Evolutionary conservation across 2,888 invertebrate species (phyloP).

Genomic region (Himalopsyche kuldschensis): DNA sequence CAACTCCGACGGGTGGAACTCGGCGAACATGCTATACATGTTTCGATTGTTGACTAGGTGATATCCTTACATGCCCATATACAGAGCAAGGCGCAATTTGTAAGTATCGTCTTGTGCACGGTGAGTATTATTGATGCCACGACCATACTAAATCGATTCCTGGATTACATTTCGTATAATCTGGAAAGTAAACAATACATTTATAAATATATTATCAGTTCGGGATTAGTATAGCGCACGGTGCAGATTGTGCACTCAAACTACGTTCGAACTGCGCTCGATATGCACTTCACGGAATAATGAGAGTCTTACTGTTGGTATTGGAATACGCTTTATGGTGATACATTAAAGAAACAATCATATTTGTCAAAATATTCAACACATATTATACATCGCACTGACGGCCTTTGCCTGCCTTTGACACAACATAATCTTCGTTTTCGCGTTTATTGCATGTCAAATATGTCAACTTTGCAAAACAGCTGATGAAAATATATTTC

Average conservation of each 20-base stretch:
- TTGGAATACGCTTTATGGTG: conserved; percentile 1
- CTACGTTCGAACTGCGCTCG: not conserved
- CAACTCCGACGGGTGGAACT: conserved; percentile 62
- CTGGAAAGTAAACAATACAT: conserved; percentile 9
- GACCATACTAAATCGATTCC: conserved; percentile 14
- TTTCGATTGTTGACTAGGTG: conserved; percentile 37
- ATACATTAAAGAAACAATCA: conserved; percentile 4
- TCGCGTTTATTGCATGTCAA: not conserved
- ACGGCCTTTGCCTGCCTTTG: not conserved
- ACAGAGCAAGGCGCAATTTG: conserved; percentile 1
- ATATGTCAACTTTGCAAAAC: not conserved
- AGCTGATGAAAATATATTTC: not conserved
- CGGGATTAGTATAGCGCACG: not conserved
- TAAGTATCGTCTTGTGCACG: not conserved
- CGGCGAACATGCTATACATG: conserved; percentile 63
- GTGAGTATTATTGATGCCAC: conserved; percentile 9
- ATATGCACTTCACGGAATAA: conserved; percentile 2
- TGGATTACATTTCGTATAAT: conserved; percentile 12
- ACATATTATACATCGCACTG: not conserved
- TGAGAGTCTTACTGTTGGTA: conserved; percentile 5
- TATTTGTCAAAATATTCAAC: conserved; percentile 4
- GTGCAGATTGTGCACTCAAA: not conserved
- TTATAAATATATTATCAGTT: not conserved
- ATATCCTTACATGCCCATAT: conserved; percentile 19
- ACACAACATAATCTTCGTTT: not conserved